Evolutionary conservation across 1,140 invertebrate genomes (phyloP).

Genomic region (Cepaea nemoralis): DNA sequence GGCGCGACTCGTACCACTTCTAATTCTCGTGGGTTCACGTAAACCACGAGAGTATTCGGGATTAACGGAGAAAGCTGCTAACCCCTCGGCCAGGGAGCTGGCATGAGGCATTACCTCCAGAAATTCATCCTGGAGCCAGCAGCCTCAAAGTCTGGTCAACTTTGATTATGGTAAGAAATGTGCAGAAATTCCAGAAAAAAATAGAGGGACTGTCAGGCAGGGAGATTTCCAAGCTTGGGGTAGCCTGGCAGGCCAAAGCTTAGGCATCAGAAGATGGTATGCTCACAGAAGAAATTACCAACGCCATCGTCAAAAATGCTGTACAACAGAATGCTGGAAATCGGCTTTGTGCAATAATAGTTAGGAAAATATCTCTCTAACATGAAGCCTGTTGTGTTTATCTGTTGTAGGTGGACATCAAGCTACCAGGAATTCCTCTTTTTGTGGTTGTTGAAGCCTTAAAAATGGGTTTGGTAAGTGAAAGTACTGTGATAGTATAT

Average conservation of each 20-base stretch:
- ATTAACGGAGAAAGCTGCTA: no score
- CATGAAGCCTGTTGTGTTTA: no score
- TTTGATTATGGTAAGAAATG: slow-evolving; percentile 95
- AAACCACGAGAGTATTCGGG: no score
- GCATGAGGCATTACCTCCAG: slow-evolving; percentile 96
- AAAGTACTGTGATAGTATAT: no score
- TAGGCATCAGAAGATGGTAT: no score
- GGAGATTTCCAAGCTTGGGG: slow-evolving; percentile 95
- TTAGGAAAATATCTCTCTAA: no score
- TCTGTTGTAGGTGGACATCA: slow-evolving; percentile 82
- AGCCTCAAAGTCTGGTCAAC: slow-evolving; percentile 72
- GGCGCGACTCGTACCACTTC: no score
- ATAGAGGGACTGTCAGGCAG: slow-evolving; percentile 95
- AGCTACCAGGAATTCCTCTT: slow-evolving; percentile 90
- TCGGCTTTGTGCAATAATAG: no score
- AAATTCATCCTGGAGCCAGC: slow-evolving; percentile 82
- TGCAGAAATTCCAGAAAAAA: slow-evolving; percentile 84
- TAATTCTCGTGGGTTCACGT: no score
- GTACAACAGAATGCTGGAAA: no score
- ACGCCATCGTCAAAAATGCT: slow-evolving; percentile 86
- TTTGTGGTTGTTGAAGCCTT: slow-evolving; percentile 90
- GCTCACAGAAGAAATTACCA: slow-evolving; percentile 91
- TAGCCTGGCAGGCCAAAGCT: slow-evolving; percentile 86
- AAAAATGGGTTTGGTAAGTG: slow-evolving; percentile 76
- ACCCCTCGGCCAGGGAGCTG: no score